phyloP scores from a whole-genome alignment of 1,140 invertebrate species.

The Colletes gigas region DNA sequence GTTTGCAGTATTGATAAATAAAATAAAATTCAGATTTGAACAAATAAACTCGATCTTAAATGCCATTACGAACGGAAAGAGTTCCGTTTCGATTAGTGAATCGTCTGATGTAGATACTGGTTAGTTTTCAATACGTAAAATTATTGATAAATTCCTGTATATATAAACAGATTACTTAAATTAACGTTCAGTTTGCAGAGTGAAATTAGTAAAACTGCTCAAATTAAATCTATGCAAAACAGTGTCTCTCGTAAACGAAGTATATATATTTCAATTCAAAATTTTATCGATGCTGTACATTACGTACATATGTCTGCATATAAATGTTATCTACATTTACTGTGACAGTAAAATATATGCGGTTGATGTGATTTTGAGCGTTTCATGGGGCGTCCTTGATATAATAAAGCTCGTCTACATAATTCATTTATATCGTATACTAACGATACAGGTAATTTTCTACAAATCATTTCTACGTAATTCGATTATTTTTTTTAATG shows the following conservation, averaged over 20 bases:
- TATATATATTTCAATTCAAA: slow-evolving; percentile 16
- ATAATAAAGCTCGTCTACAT: slow-evolving; percentile 18
- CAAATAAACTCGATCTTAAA: slow-evolving; percentile 9
- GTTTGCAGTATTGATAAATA: slow-evolving; percentile 9
- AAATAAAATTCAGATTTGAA: slow-evolving; percentile 19
- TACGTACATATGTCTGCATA: slow-evolving; percentile 17
- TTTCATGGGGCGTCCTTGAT: background rate
- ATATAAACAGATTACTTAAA: background rate
- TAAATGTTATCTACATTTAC: background rate
- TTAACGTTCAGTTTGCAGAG: slow-evolving; percentile 26
- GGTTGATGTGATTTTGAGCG: background rate
- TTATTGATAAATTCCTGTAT: background rate
- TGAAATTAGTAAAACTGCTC: slow-evolving; percentile 1
- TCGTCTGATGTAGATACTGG: background rate
- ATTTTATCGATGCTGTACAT: slow-evolving; percentile 8
- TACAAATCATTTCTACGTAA: background rate
- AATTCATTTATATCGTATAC: slow-evolving; percentile 7
- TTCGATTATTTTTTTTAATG: background rate
- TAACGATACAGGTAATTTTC: slow-evolving; percentile 12
- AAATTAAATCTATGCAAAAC: slow-evolving; percentile 14
- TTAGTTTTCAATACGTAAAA: background rate
- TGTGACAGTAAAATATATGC: background rate
- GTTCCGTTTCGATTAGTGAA: background rate
- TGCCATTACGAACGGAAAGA: background rate
- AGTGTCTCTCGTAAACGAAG: slow-evolving; percentile 7